A percentile compares a stretch with the other conserved stretches of the same genome.
Conservation (phyloP, 2,113 vertebrate genomes). For the Misgurnus mizolepis region DNA sequence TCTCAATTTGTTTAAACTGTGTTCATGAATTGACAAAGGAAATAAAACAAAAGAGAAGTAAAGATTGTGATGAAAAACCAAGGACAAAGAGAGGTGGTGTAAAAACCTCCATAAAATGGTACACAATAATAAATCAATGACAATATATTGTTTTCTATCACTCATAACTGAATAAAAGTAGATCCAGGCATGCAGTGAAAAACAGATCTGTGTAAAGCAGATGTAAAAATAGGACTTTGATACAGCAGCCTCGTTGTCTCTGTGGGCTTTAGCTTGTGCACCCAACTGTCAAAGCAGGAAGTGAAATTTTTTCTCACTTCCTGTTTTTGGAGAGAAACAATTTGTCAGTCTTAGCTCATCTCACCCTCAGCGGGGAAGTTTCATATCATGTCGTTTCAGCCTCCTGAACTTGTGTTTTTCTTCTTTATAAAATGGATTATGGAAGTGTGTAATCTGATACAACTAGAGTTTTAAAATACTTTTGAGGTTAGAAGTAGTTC, state of each 20-base stretch:
- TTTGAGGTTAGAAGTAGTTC: background rate
- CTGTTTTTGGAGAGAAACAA: slow-evolving; percentile 45
- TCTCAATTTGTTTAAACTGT: background rate
- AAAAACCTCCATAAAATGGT: background rate
- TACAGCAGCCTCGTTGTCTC: slow-evolving; percentile 11
- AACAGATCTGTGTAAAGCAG: background rate
- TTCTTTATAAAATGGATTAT: slow-evolving; percentile 22
- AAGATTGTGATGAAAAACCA: background rate
- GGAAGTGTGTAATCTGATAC: slow-evolving; percentile 6
- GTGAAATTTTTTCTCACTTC: slow-evolving; percentile 48
- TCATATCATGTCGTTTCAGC: slow-evolving; percentile 37
- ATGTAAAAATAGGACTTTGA: slow-evolving; percentile 25
- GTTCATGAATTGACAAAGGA: background rate
- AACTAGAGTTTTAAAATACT: slow-evolving; percentile 5
- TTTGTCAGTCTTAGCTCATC: slow-evolving; percentile 45
- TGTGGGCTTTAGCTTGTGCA: slow-evolving; percentile 22
- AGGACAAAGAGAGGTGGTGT: slow-evolving; percentile 3
- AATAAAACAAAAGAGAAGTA: background rate
- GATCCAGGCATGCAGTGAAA: background rate
- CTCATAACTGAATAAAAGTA: slow-evolving; percentile 11
- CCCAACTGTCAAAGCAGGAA: slow-evolving; percentile 50
- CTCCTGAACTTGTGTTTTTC: slow-evolving; percentile 11
- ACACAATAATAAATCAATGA: background rate
- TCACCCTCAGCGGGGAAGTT: slow-evolving; percentile 37
- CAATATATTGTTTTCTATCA: background rate